Evolutionary conservation across 2,113 vertebrate genomes (phyloP).

Genomic region (Neolamprologus kungweensis): DNA sequence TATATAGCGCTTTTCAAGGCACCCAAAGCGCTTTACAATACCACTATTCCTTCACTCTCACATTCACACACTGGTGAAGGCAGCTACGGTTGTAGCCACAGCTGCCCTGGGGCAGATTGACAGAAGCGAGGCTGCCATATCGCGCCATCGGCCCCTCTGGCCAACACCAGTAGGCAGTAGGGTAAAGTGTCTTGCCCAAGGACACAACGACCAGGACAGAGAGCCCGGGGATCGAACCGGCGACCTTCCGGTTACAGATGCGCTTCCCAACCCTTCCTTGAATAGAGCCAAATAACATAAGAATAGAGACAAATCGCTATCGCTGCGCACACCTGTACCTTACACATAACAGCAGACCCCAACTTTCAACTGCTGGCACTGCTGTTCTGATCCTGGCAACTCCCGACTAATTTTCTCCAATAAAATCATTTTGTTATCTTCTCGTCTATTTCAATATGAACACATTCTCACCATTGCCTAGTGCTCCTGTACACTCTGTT

Average conservation of each 20-base stretch:
- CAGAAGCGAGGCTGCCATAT: too few species aligned
- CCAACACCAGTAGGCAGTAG: accelerated
- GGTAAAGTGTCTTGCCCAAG: too few species aligned
- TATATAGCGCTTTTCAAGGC: too few species aligned
- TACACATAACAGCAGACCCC: neutral
- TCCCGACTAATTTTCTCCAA: neutral
- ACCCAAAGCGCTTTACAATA: accelerated
- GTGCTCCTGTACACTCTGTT: accelerated
- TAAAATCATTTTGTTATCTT: neutral
- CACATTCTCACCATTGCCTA: neutral
- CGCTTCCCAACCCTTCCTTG: neutral
- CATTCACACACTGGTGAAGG: too few species aligned
- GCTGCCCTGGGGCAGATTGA: accelerated
- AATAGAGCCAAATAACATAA: neutral
- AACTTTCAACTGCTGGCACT: neutral
- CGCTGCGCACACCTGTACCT: neutral
- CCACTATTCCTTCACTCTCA: too few species aligned
- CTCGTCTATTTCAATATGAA: neutral
- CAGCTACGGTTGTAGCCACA: too few species aligned
- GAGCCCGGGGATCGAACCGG: too few species aligned
- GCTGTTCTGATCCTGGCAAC: neutral
- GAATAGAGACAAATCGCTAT: neutral
- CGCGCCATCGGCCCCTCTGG: too few species aligned
- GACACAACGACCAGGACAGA: too few species aligned
- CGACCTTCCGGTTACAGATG: too few species aligned